Evolutionary conservation across 2,797 vertebrate genomes (phyloP).

Genomic region (Peromyscus eremicus): DNA sequence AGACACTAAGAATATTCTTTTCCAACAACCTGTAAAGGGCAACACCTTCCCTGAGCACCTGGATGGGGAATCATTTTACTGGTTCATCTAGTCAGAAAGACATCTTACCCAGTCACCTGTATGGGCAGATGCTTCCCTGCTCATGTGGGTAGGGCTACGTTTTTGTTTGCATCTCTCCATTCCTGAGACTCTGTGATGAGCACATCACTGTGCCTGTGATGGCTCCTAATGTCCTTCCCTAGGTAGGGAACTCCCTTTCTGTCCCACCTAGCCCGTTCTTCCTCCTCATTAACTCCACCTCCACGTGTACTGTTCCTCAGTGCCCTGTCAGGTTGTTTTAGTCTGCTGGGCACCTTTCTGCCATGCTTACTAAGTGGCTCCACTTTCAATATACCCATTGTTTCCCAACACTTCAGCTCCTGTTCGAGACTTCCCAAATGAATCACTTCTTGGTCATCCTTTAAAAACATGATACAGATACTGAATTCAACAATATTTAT

Average conservation of each 20-base stretch:
- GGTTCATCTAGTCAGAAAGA: neutral
- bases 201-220: fast-evolving
- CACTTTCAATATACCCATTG: fast-evolving
- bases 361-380: fast-evolving
- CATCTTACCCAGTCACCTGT: neutral
- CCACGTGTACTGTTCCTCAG: neutral
- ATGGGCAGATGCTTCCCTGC: neutral
- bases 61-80: neutral
- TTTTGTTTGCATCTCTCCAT: neutral
- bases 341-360: no score
- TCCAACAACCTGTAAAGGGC: neutral
- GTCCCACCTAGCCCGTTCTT: neutral
- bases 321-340: neutral
- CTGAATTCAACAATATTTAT: neutral
- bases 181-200: fast-evolving
- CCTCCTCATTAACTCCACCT: neutral
- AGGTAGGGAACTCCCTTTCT: neutral
- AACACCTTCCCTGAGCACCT: neutral
- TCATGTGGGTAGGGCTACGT: neutral
- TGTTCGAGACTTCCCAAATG: neutral
- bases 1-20: neutral
- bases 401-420: neutral
- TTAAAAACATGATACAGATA: neutral
- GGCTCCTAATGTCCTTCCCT: neutral
- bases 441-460: neutral